Conservation (phyloP, 2,113 vertebrate species). For the Theristicus caerulescens region DNA sequence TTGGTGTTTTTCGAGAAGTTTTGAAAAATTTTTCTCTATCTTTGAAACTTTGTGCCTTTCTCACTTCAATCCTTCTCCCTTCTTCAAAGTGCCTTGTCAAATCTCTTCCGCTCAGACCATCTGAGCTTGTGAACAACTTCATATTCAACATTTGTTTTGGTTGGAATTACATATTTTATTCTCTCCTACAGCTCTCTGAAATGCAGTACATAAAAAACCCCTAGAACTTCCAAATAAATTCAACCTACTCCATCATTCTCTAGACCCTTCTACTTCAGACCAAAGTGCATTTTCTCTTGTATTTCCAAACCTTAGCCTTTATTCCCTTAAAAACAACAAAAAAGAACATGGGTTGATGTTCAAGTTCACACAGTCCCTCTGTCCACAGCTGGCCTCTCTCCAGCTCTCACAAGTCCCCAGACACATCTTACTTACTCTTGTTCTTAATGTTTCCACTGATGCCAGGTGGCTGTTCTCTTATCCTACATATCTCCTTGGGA, state of each 20-base stretch:
- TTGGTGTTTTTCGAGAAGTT: background rate
- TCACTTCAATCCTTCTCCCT: background rate
- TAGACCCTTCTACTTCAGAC: background rate
- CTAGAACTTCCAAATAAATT: background rate
- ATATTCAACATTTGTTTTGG: background rate
- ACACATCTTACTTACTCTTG: background rate
- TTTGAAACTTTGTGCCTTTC: background rate
- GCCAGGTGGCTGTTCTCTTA: background rate
- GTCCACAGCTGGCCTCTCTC: background rate
- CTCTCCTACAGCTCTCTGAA: background rate
- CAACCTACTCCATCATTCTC: background rate
- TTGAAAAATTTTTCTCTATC: background rate
- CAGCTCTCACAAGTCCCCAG: conserved; percentile 2
- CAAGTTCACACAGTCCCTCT: conserved; percentile 33
- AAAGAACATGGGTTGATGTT: background rate
- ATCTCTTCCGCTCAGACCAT: background rate
- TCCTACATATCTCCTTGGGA: background rate
- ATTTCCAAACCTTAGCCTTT: background rate
- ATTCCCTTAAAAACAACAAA: background rate
- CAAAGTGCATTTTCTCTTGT: background rate
- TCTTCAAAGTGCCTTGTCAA: background rate
- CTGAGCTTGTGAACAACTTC: background rate
- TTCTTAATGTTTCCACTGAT: background rate
- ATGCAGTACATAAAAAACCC: background rate
- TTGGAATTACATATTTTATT: background rate